Evolutionary conservation across 64 coral and sea anemone species (phyloP).

Genomic region (Actinia tenebrosa): DNA sequence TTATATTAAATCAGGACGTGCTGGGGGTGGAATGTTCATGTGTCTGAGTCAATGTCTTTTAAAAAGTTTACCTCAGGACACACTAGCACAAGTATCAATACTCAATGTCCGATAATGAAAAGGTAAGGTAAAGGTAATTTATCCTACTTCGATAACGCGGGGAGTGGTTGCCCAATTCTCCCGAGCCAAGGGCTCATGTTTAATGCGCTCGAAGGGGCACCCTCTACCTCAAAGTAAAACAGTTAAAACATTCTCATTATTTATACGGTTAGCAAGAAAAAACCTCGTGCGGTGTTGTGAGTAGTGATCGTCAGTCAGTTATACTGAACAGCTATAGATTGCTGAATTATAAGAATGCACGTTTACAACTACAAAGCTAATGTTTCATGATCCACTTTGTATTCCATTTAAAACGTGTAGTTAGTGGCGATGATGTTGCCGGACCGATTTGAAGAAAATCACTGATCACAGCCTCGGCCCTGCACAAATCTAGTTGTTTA

Average conservation of each 20-base stretch:
- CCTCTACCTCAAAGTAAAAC: background rate
- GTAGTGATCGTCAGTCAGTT: background rate
- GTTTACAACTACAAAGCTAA: background rate
- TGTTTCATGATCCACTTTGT: background rate
- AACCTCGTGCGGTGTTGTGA: background rate
- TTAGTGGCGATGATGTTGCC: background rate
- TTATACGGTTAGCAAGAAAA: background rate
- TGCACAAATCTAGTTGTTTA: background rate
- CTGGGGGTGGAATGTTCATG: too few relatives aligned
- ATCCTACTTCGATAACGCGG: too few relatives aligned
- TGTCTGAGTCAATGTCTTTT: too few relatives aligned
- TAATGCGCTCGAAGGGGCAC: too few relatives aligned
- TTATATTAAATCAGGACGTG: too few relatives aligned
- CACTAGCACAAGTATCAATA: too few relatives aligned
- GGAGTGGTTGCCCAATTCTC: too few relatives aligned
- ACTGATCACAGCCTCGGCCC: background rate
- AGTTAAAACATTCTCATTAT: background rate
- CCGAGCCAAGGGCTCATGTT: too few relatives aligned
- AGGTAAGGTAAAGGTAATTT: too few relatives aligned
- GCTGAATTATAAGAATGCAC: background rate
- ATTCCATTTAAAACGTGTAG: background rate
- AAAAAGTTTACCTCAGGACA: too few relatives aligned
- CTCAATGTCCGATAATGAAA: too few relatives aligned
- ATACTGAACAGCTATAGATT: background rate
- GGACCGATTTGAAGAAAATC: background rate